These are phyloP conservation scores for Priocnemis perturbator DNA, from an alignment of 2,888 invertebrate species.

Conservation along the genomic window DNA sequence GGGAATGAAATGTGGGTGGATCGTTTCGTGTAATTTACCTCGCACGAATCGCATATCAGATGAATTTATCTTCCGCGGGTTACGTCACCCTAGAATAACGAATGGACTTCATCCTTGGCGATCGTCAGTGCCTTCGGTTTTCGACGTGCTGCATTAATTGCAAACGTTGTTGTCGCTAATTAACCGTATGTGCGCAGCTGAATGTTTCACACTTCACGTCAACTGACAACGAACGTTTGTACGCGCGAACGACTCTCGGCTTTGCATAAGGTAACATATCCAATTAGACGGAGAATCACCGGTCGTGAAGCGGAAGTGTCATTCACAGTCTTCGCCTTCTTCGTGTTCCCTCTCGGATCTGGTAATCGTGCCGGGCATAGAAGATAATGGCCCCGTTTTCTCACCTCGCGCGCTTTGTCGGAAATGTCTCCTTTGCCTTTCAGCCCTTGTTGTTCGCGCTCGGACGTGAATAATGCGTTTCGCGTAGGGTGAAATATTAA, in stretches of 20 bases:
- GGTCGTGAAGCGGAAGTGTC: conserved; percentile 5
- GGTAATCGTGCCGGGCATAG: too few relatives aligned
- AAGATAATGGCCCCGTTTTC: too few relatives aligned
- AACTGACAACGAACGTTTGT: neutral
- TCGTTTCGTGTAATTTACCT: conserved; percentile 31
- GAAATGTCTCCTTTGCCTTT: too few relatives aligned
- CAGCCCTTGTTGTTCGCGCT: too few relatives aligned
- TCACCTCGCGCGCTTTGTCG: too few relatives aligned
- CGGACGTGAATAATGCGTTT: too few relatives aligned
- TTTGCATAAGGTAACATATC: conserved; percentile 17
- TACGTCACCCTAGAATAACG: neutral
- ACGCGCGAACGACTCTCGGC: conserved; percentile 5
- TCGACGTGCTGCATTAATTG: neutral
- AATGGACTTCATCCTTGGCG: too few relatives aligned
- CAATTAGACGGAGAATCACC: conserved; percentile 14
- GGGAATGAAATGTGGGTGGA: conserved; percentile 41
- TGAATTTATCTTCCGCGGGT: conserved; percentile 34
- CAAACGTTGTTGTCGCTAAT: conserved; percentile 23
- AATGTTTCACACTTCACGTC: conserved; percentile 25
- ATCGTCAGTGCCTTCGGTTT: too few relatives aligned
- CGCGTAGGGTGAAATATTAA: too few relatives aligned
- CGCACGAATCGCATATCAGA: conserved; percentile 32
- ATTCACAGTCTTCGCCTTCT: too few relatives aligned
- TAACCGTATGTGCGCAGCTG: conserved; percentile 28
- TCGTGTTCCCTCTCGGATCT: too few relatives aligned